Percentiles rank a stretch among this genome's conserved stretches.
These are phyloP conservation scores for Tuberolachnus salignus DNA, from an alignment of 2,888 invertebrate genomes.

Conservation along the genomic window DNA sequence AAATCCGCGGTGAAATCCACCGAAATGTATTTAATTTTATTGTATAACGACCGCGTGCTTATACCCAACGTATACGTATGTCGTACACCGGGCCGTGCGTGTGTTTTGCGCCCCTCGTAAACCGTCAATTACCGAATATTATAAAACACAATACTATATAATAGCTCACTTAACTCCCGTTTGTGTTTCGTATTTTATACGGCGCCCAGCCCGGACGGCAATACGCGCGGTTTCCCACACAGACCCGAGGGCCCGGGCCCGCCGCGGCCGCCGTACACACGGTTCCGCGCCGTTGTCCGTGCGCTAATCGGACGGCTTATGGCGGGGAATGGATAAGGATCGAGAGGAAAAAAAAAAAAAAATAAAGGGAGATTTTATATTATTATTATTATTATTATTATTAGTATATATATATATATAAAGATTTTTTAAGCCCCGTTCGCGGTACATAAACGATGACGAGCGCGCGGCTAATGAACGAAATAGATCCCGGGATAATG, in stretches of 20 bases:
- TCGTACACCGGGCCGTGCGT: not conserved
- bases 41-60: too few species aligned
- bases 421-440: not conserved
- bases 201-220: slow-evolving; percentile 1
- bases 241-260: slow-evolving; percentile 21
- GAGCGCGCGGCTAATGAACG: not conserved
- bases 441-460: not conserved
- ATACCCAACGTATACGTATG: too few species aligned
- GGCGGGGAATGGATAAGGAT: not conserved
- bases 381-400: not conserved
- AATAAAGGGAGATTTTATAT: slow-evolving; percentile 2
- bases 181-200: not conserved
- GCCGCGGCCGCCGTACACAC: not conserved
- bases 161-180: slow-evolving; percentile 49
- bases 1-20: too few species aligned
- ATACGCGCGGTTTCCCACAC: slow-evolving; percentile 12
- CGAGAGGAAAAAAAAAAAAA: too few species aligned
- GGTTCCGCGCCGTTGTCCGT: slow-evolving; percentile 44
- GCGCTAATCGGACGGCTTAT: slow-evolving; percentile 26
- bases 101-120: slow-evolving; percentile 2
- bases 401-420: too few species aligned
- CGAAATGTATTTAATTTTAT: too few species aligned
- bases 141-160: not conserved
- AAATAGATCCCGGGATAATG: slow-evolving; percentile 22
- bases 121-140: not conserved